Conservation (phyloP, 1,140 invertebrate species). For the Harpegnathos saltator region DNA sequence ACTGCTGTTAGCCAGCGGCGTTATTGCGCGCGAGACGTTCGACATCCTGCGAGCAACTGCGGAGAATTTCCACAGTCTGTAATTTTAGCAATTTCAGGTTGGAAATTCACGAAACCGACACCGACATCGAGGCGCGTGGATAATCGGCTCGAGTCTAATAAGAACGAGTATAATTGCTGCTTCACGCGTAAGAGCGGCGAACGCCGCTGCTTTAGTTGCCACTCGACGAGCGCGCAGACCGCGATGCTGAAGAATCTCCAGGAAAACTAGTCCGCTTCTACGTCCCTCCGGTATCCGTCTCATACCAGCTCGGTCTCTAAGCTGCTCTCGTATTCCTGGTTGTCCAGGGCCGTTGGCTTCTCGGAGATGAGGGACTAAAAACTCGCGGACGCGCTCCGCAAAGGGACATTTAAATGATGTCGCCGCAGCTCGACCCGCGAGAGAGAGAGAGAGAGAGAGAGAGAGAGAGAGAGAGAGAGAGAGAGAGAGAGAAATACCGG, state of each 20-base stretch:
- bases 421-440: conserved; percentile 76
- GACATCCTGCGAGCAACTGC: neutral
- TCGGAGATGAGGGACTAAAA: conserved; percentile 83
- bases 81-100: no score
- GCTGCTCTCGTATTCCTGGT: conserved; percentile 66
- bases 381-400: conserved; percentile 78
- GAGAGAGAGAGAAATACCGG: conserved; percentile 50
- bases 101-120: no score
- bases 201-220: no score
- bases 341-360: conserved; percentile 74
- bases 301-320: conserved; percentile 76
- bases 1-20: conserved; percentile 64
- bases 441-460: conserved; percentile 34
- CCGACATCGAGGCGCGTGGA: no score
- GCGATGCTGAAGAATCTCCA: conserved; percentile 28
- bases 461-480: conserved; percentile 34
- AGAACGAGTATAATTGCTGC: neutral
- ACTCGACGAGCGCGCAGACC: no score
- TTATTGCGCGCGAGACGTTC: conserved; percentile 33
- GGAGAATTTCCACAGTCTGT: no score
- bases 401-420: conserved; percentile 86
- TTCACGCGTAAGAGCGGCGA: neutral
- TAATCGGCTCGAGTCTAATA: no score
- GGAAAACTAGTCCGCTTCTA: conserved; percentile 62
- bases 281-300: conserved; percentile 47